These are phyloP conservation scores for Umimayanthus chanpuru DNA, from an alignment of 92 coral and sea anemone species.

Conservation along the genomic window DNA sequence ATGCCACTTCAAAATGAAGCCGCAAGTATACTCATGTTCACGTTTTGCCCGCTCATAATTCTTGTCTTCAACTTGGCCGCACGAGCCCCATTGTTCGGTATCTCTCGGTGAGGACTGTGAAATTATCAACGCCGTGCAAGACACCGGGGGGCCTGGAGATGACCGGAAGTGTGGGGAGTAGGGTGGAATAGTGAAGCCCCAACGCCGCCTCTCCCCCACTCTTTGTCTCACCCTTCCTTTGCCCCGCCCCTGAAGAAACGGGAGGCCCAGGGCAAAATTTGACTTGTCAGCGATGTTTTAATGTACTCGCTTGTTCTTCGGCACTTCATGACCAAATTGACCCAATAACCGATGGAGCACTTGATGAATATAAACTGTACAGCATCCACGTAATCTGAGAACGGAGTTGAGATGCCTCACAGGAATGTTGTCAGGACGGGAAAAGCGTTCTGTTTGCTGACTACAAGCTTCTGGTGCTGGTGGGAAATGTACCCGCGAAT, in stretches of 20 bases:
- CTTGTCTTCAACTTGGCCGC: too few species aligned
- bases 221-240: background rate
- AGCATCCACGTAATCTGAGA: background rate
- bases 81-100: too few species aligned
- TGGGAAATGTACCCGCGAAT: constrained; percentile 99
- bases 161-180: too few species aligned
- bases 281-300: background rate
- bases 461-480: constrained; percentile 97
- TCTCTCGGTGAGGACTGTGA: too few species aligned
- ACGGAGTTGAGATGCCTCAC: constrained; percentile 10
- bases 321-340: background rate
- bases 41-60: too few species aligned
- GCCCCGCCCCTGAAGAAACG: background rate
- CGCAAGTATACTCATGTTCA: too few species aligned
- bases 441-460: constrained; percentile 98
- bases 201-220: background rate
- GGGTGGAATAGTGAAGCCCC: background rate
- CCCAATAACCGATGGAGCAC: too few species aligned
- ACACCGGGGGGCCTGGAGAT: too few species aligned
- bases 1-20: too few species aligned
- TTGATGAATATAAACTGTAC: too few species aligned
- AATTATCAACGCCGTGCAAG: too few species aligned
- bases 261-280: background rate
- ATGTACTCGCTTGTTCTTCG: background rate
- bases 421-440: constrained; percentile 88